Evolutionary conservation across 2,888 invertebrate species (phyloP).

Genomic region (Tortrix viridana): DNA sequence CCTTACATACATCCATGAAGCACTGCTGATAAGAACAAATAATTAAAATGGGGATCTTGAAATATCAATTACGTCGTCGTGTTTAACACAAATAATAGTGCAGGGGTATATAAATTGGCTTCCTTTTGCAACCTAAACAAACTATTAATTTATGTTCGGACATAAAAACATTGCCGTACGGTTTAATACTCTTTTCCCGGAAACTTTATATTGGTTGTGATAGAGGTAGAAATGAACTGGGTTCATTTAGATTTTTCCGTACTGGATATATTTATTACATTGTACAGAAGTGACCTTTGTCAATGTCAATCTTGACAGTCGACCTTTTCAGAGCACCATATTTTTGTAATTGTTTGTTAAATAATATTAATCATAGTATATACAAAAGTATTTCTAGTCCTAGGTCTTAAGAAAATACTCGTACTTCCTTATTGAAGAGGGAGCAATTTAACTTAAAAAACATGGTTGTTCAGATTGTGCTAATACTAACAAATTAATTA

Average conservation of each 20-base stretch:
- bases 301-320: conserved; percentile 28
- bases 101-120: no score
- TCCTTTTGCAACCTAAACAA: no score
- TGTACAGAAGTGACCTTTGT: conserved; percentile 24
- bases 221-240: neutral
- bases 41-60: no score
- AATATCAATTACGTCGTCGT: no score
- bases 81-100: no score
- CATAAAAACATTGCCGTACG: neutral
- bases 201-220: conserved; percentile 2
- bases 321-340: conserved; percentile 19
- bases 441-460: no score
- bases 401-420: no score
- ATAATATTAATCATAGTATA: neutral
- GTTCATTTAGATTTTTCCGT: conserved; percentile 1
- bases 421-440: no score
- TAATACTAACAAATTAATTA: no score
- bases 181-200: neutral
- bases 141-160: neutral
- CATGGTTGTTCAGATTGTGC: no score
- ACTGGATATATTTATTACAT: conserved; percentile 4
- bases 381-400: neutral
- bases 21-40: no score
- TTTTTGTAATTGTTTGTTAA: conserved; percentile 26
- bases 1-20: no score